Evolutionary conservation across 2,888 invertebrate genomes (phyloP).

Genomic region (Lithophane ornitopus): DNA sequence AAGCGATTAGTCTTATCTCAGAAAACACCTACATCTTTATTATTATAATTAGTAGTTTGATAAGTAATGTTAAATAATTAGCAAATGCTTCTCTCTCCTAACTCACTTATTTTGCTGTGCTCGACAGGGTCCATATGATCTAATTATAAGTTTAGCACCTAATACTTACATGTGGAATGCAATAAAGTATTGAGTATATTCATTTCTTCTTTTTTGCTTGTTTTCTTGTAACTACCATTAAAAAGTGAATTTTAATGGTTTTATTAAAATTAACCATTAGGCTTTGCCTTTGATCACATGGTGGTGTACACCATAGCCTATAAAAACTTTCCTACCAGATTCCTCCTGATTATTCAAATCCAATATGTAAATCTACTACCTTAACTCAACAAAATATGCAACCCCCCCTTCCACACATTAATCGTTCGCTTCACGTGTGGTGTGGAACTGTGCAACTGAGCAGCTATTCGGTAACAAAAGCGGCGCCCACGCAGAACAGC

Average conservation of each 20-base stretch:
- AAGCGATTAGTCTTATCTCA: too few relatives aligned
- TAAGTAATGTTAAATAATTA: too few relatives aligned
- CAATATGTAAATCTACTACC: neutral
- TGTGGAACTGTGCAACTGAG: slow-evolving; percentile 28
- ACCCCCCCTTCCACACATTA: slow-evolving; percentile 26
- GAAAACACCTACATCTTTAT: too few relatives aligned
- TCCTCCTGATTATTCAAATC: neutral
- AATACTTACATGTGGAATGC: too few relatives aligned
- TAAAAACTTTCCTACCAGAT: neutral
- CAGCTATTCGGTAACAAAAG: slow-evolving; percentile 54
- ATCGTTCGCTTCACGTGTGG: slow-evolving; percentile 20
- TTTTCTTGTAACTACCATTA: neutral
- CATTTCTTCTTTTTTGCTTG: neutral
- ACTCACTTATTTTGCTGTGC: too few relatives aligned
- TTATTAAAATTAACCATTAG: neutral
- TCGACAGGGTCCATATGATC: too few relatives aligned
- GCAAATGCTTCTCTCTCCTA: too few relatives aligned
- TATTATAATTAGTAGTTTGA: too few relatives aligned
- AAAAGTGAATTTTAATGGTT: neutral
- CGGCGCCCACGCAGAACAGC: slow-evolving; percentile 50
- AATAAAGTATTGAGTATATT: too few relatives aligned
- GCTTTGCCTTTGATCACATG: neutral
- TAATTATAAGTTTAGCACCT: too few relatives aligned
- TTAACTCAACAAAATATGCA: slow-evolving; percentile 2
- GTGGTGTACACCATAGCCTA: neutral